Conservation (phyloP, 1,140 invertebrate species). For the Orius insidiosus region DNA sequence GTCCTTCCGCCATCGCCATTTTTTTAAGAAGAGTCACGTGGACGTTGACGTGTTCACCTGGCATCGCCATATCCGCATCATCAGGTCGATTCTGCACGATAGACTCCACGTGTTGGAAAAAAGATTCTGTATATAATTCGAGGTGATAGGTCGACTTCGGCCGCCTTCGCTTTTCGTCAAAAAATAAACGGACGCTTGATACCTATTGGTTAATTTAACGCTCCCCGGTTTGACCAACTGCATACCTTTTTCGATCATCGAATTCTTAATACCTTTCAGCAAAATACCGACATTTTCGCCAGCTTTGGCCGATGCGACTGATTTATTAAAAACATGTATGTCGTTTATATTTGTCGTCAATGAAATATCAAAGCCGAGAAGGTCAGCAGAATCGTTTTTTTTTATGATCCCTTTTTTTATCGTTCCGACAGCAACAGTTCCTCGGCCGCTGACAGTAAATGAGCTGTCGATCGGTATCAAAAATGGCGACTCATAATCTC, state of each 20-base stretch:
- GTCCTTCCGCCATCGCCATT: slow-evolving; percentile 64
- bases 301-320: slow-evolving; percentile 42
- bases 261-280: slow-evolving; percentile 54
- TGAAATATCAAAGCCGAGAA: slow-evolving; percentile 59
- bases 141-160: slow-evolving; percentile 45
- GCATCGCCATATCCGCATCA: slow-evolving; percentile 62
- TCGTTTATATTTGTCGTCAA: slow-evolving; percentile 54
- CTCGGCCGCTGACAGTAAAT: slow-evolving; percentile 62
- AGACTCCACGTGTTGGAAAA: slow-evolving; percentile 73
- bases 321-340: slow-evolving; percentile 40
- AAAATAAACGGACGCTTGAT: slow-evolving; percentile 72
- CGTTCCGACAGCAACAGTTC: slow-evolving; percentile 75
- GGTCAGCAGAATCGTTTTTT: slow-evolving; percentile 37
- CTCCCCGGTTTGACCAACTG: slow-evolving; percentile 48
- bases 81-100: slow-evolving; percentile 49
- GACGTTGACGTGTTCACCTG: slow-evolving; percentile 63
- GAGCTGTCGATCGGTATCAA: slow-evolving; percentile 69
- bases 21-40: slow-evolving; percentile 49
- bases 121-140: slow-evolving; percentile 58
- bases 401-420: slow-evolving; percentile 47
- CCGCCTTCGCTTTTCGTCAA: slow-evolving; percentile 65
- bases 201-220: slow-evolving; percentile 54
- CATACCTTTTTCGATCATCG: slow-evolving; percentile 61
- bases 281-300: slow-evolving; percentile 80
- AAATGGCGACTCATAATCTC: slow-evolving; percentile 63